phyloP scores from a whole-genome alignment of 2,113 vertebrate genomes.

The Indicator maculatus region DNA sequence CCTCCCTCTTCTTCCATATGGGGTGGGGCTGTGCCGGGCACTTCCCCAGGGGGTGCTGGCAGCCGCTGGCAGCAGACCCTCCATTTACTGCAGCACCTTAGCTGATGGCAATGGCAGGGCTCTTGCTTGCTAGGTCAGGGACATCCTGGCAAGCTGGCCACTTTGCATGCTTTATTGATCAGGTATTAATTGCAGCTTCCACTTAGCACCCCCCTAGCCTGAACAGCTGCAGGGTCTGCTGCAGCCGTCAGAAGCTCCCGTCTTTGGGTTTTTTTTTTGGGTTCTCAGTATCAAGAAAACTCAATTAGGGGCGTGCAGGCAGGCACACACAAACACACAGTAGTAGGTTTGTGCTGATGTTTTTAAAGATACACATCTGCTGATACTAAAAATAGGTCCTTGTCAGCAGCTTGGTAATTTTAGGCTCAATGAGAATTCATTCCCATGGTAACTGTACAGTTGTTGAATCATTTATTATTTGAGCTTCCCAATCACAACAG shows the following conservation, averaged over 20 bases:
- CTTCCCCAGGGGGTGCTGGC: neutral
- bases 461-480: slow-evolving; percentile 77
- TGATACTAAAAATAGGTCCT: slow-evolving; percentile 72
- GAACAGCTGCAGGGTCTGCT: neutral
- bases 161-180: slow-evolving; percentile 36
- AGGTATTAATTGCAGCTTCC: slow-evolving; percentile 41
- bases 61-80: neutral
- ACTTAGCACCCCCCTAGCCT: neutral
- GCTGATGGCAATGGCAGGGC: slow-evolving; percentile 2
- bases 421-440: slow-evolving; percentile 75
- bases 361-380: slow-evolving; percentile 74
- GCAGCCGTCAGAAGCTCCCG: neutral
- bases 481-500: slow-evolving; percentile 65
- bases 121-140: slow-evolving; percentile 25
- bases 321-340: slow-evolving; percentile 45
- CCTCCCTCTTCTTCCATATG: neutral
- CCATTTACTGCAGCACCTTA: neutral
- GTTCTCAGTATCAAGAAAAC: slow-evolving; percentile 23
- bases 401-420: slow-evolving; percentile 73
- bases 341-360: slow-evolving; percentile 61
- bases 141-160: neutral
- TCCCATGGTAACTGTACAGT: slow-evolving; percentile 75
- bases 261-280: neutral
- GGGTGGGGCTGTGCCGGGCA: neutral
- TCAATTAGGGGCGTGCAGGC: slow-evolving; percentile 19